phyloP scores from a whole-genome alignment of 2,797 vertebrate genomes.

The Discoglossus pictus region DNA sequence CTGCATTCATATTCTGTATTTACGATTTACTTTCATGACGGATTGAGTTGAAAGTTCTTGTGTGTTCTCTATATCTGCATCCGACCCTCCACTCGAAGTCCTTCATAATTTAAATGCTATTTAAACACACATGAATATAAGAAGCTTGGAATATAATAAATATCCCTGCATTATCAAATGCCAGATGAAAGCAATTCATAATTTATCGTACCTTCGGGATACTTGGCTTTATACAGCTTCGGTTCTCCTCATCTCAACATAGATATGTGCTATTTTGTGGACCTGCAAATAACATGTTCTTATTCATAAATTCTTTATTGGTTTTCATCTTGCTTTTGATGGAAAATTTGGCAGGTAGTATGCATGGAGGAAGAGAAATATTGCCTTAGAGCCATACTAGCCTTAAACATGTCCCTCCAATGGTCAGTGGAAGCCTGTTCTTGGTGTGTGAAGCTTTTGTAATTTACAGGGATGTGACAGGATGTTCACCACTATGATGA shows the following conservation, averaged over 20 bases:
- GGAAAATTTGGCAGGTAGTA: constrained; percentile 46
- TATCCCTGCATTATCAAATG: constrained; percentile 51
- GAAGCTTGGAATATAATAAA: constrained; percentile 44
- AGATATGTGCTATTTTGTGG: constrained; percentile 27
- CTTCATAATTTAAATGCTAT: constrained; percentile 48
- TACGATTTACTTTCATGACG: too few species aligned
- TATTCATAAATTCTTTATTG: constrained; percentile 54
- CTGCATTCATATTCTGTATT: too few species aligned
- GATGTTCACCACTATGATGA: constrained; percentile 55
- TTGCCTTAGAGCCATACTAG: constrained; percentile 20
- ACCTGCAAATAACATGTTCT: constrained; percentile 47
- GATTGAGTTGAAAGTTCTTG: constrained; percentile 13
- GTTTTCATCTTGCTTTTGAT: constrained; percentile 48
- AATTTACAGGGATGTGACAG: constrained; percentile 49
- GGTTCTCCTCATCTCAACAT: constrained; percentile 42
- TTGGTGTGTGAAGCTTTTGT: constrained; percentile 47
- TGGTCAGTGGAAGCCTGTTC: constrained; percentile 33
- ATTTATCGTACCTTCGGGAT: constrained; percentile 49
- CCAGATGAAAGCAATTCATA: constrained; percentile 52
- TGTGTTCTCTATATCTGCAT: constrained; percentile 1
- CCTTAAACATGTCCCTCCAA: constrained; percentile 36
- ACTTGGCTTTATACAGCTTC: constrained; percentile 50
- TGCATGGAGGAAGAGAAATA: constrained; percentile 39
- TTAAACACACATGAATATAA: constrained; percentile 41
- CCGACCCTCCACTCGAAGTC: constrained; percentile 14